These are phyloP conservation scores for Dolichomitus sp. DNA, from an alignment of 2,888 invertebrate genomes.

Conservation along the genomic window DNA sequence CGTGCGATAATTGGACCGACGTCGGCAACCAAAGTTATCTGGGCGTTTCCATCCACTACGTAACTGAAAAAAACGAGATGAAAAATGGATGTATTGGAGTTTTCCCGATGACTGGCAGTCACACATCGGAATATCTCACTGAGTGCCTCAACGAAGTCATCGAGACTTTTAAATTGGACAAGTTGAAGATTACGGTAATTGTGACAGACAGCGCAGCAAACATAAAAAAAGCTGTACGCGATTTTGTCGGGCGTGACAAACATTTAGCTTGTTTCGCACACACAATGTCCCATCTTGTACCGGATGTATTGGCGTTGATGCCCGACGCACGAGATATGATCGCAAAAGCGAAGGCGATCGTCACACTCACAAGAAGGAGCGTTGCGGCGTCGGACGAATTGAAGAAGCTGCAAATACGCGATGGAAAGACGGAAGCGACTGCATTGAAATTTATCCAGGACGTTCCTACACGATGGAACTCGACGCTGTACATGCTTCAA, in stretches of 20 bases:
- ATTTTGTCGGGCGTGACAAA: slow-evolving; percentile 50
- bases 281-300: slow-evolving; percentile 61
- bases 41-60: slow-evolving; percentile 72
- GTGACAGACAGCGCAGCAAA: slow-evolving; percentile 68
- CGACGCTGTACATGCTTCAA: slow-evolving; percentile 47
- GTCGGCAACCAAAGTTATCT: slow-evolving; percentile 73
- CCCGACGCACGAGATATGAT: slow-evolving; percentile 48
- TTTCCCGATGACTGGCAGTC: slow-evolving; percentile 60
- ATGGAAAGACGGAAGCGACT: slow-evolving; percentile 63
- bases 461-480: slow-evolving; percentile 51
- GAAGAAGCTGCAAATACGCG: slow-evolving; percentile 52
- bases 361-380: slow-evolving; percentile 61
- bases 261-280: slow-evolving; percentile 68
- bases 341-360: slow-evolving; percentile 64
- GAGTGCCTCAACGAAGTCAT: slow-evolving; percentile 32
- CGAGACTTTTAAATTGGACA: slow-evolving; percentile 51
- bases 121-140: slow-evolving; percentile 64
- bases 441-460: slow-evolving; percentile 60
- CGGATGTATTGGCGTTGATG: slow-evolving; percentile 54
- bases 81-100: slow-evolving; percentile 52
- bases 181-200: slow-evolving; percentile 52
- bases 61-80: slow-evolving; percentile 63
- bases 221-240: slow-evolving; percentile 56
- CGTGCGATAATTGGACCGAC: slow-evolving; percentile 76
- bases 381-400: slow-evolving; percentile 63